phyloP scores from a whole-genome alignment of 2,113 vertebrate species.

The Rhinolophus sinicus region DNA sequence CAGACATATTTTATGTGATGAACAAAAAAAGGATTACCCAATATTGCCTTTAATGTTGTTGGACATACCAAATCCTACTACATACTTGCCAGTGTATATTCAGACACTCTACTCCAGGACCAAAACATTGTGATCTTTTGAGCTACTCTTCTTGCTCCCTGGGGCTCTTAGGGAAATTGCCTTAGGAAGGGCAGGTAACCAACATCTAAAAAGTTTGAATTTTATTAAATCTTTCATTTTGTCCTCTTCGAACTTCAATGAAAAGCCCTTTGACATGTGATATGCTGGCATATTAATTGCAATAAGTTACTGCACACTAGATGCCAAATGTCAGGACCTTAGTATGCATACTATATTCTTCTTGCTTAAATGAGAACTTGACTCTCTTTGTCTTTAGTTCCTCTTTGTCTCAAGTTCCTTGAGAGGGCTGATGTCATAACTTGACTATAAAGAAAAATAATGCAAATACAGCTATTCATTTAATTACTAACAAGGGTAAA shows the following conservation, averaged over 20 bases:
- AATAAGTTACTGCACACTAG: slow-evolving; percentile 44
- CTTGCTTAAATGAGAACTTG: slow-evolving; percentile 63
- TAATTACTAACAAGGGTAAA: slow-evolving; percentile 83
- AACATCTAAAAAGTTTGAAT: slow-evolving; percentile 60
- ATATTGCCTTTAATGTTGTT: background rate
- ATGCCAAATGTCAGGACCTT: slow-evolving; percentile 67
- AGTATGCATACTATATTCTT: slow-evolving; percentile 59
- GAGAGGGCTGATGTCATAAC: slow-evolving; percentile 80
- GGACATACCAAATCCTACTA: slow-evolving; percentile 46
- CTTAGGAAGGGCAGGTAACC: slow-evolving; percentile 35
- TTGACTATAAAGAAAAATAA: slow-evolving; percentile 80
- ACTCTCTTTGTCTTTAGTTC: slow-evolving; percentile 77
- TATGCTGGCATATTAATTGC: slow-evolving; percentile 52
- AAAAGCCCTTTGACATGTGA: slow-evolving; percentile 70
- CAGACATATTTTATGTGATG: slow-evolving; percentile 32
- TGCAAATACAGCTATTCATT: slow-evolving; percentile 83
- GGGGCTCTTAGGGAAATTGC: background rate
- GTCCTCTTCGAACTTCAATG: slow-evolving; percentile 48
- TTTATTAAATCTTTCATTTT: slow-evolving; percentile 69
- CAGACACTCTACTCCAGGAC: slow-evolving; percentile 34
- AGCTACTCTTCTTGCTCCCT: background rate
- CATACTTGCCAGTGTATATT: slow-evolving; percentile 51
- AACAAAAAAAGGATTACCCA: slow-evolving; percentile 56
- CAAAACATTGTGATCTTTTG: slow-evolving; percentile 45
- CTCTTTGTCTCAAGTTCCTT: slow-evolving; percentile 74